phyloP scores from a whole-genome alignment of 1,140 invertebrate species.

The Eubasilissa regina region DNA sequence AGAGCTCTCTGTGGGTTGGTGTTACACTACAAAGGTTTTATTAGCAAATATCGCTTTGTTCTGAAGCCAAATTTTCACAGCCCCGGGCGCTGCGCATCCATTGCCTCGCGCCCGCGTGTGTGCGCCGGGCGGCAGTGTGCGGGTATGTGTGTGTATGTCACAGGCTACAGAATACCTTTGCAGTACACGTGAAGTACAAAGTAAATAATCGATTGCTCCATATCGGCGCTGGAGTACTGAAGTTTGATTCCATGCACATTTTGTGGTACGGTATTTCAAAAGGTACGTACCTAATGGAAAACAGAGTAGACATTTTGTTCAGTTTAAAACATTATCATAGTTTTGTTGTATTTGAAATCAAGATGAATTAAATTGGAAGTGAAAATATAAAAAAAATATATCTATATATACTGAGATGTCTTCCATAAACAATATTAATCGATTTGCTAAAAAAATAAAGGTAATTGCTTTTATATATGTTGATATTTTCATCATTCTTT shows the following conservation, averaged over 20 bases:
- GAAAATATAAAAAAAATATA: too few species aligned
- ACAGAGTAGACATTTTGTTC: too few species aligned
- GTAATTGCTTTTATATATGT: too few species aligned
- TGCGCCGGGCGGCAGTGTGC: not conserved
- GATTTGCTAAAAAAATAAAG: too few species aligned
- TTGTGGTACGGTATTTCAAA: too few species aligned
- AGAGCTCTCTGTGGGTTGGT: slow-evolving; percentile 40
- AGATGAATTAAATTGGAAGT: too few species aligned
- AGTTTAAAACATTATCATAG: too few species aligned
- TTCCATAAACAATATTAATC: too few species aligned
- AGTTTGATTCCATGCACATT: not conserved
- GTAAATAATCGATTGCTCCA: slow-evolving; percentile 5
- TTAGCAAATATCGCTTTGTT: slow-evolving; percentile 58
- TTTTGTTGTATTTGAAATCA: too few species aligned
- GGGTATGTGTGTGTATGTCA: not conserved
- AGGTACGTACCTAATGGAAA: too few species aligned
- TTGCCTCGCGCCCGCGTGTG: not conserved
- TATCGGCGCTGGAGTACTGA: not conserved
- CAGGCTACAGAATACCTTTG: not conserved
- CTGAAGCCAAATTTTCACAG: slow-evolving; percentile 59
- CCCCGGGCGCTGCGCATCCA: slow-evolving; percentile 42
- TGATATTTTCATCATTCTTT: too few species aligned
- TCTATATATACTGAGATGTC: too few species aligned
- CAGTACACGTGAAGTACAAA: not conserved
- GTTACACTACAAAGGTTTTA: slow-evolving; percentile 58